Base-by-base conservation (phyloP, 2,888 invertebrate species). In the Corbicula japonica region DNA sequence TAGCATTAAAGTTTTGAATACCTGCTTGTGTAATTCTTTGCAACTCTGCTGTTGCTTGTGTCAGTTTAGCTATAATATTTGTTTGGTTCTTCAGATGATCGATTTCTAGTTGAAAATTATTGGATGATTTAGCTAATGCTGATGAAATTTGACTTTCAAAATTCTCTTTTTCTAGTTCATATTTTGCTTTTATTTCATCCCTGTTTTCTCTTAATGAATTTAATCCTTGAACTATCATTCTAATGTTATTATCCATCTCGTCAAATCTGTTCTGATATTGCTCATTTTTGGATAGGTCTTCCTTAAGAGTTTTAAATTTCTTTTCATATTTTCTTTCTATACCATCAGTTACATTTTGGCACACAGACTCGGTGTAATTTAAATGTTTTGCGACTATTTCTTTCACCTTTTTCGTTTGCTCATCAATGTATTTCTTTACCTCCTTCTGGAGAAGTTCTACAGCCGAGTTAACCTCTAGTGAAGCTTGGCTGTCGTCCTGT, bases 1-100 rank as follows among this genome's bases (percentile, higher is more conserved):
- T 66, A 18, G 75, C 79, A 46, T 62, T 79, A 38, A 71, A 71
- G 50, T 68, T 79, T 52, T 65, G 60, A 12, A 79, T 48, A 35
- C 46, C 46, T 26, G 54, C 60, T 44, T 71, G 66, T 28, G 62
- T 79, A 3, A 52, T n/a, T 15, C 38, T 66, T 15, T 62, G 68
- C 23, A 52, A 54, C 26, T 46, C 74, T 0, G 44, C 41, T 4
- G 62, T 70, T 28, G 50, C 65, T 28, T 70, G 46, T 56, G 46
- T 61, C 18, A 61, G 41, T 8, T 61, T 44, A 26, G 61, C 38
- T 15, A 18, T 44, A 18, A 26, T 34, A 5, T 30, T 18, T 0
- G 71, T 48, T 28, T 68, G 58, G 18, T 58, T 52, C 58, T 63
- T 63, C 5, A 83, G 38, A 26, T 70, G 18, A 28, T 76, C 73